Evolutionary conservation across 2,113 vertebrate species (phyloP), one percentile per base, ranked within the genome.

Genomic region (Hyperopisus bebe): DNA sequence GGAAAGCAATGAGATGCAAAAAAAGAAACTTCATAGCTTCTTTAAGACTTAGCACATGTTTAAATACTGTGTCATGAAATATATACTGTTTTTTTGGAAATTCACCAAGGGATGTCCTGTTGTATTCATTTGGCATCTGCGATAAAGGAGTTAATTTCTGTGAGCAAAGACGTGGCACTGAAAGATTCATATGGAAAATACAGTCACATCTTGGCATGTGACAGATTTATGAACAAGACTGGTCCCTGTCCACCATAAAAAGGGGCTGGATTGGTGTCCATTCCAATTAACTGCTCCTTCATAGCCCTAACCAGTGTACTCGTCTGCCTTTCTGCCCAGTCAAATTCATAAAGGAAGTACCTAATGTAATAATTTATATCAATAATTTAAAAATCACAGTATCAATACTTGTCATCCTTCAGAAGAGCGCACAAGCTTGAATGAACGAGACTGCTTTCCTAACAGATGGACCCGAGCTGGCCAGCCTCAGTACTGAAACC

Each of bases 351-450:
- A 94, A 93, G 90, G 92, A 94, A 95, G 93, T 96, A 94, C 92
- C 92, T 93, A 94, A 93, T 88, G 48, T 90, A 91, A 91, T 89
- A 91, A 94, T 94, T 90, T 93, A 95, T 93, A 91, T 91, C 88
- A 96, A 95, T 93, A 93, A 95, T 94, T 95, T 95, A 94, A 96
- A 96, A 97, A 96, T 95, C 94, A 96, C 92, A 96, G 94, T 95
- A 96, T 95, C 91, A 94, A 95, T 94, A 95, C 91, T 93, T 94
- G 90, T 93, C 92, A 93, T 95, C 94, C 93, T 94, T 95, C 93
- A 93, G 80, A 48, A 94, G 93, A 92, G 94, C 91, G 94, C 90
- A 92, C 93, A 93, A 94, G 94, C 93, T 86, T 93, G 91, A 93
- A 93, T 90, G 3, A 91, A 86, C 94, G 90, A 48, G 92, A 66